Evolutionary conservation across 2,113 vertebrate genomes (phyloP).

Genomic region (Cathartes aura): DNA sequence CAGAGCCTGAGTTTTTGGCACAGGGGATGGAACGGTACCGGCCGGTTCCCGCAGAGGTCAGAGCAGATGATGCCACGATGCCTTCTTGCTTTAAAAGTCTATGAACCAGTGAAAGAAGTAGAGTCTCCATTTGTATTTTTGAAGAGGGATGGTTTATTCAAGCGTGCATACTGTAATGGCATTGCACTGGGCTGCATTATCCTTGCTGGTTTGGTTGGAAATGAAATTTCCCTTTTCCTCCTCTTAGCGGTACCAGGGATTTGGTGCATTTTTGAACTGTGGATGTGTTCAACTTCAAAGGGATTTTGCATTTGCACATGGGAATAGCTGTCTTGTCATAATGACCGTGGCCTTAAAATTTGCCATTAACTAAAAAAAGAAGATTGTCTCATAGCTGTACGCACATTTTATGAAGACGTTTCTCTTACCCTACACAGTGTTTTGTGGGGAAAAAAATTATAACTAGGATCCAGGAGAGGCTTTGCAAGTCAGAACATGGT

Average conservation of each 20-base stretch:
- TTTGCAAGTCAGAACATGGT: background rate
- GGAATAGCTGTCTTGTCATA: background rate
- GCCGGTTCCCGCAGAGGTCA: background rate
- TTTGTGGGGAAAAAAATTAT: background rate
- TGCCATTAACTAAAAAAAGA: background rate
- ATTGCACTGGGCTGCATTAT: background rate
- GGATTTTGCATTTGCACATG: background rate
- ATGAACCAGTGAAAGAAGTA: rapidly evolving
- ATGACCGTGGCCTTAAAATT: background rate
- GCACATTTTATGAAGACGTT: background rate
- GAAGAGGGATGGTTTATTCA: background rate
- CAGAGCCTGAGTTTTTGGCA: background rate
- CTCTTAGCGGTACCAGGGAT: background rate
- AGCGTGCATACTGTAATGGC: background rate
- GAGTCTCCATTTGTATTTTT: background rate
- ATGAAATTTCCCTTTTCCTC: background rate
- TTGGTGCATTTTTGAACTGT: background rate
- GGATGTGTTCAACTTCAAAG: background rate
- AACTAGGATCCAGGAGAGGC: background rate
- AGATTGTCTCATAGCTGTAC: background rate
- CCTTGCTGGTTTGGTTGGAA: background rate
- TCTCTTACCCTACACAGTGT: background rate
- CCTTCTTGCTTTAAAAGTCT: background rate
- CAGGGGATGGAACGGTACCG: background rate
- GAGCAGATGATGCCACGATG: rapidly evolving